Evolutionary conservation across 2,113 vertebrate genomes (phyloP).

Genomic region (Pantherophis guttatus): DNA sequence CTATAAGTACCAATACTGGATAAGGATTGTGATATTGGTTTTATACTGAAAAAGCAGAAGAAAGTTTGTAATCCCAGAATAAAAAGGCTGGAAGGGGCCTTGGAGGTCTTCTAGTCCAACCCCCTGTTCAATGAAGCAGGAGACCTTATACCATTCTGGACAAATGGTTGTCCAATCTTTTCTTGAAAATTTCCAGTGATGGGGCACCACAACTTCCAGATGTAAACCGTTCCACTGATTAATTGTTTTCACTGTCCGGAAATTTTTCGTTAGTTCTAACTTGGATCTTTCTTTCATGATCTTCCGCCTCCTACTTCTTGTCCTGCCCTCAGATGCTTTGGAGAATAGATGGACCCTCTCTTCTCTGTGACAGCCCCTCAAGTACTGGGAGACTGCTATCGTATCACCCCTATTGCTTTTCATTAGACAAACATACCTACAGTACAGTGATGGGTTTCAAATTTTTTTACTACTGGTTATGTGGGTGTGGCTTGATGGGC

Average conservation of each 20-base stretch:
- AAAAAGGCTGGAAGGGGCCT: neutral
- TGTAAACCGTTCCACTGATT: neutral
- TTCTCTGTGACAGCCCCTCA: too few relatives aligned
- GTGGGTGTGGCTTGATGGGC: too few relatives aligned
- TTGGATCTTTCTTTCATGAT: neutral
- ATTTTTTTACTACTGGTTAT: too few relatives aligned
- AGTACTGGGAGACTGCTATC: too few relatives aligned
- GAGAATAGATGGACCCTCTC: neutral
- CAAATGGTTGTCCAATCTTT: neutral
- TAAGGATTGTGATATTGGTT: neutral
- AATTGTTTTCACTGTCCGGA: neutral
- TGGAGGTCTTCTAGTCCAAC: neutral
- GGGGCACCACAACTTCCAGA: neutral
- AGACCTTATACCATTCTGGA: neutral
- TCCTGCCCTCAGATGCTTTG: neutral
- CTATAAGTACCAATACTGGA: neutral
- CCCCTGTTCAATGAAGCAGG: neutral
- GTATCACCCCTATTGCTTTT: neutral
- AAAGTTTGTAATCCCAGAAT: neutral
- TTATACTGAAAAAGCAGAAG: constrained; percentile 18
- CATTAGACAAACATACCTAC: neutral
- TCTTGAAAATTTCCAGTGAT: neutral
- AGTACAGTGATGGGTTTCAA: too few relatives aligned
- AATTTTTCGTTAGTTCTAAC: neutral
- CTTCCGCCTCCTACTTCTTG: neutral